phyloP scores from a whole-genome alignment of 2,797 vertebrate genomes.

The Sebastes hubbsi region DNA sequence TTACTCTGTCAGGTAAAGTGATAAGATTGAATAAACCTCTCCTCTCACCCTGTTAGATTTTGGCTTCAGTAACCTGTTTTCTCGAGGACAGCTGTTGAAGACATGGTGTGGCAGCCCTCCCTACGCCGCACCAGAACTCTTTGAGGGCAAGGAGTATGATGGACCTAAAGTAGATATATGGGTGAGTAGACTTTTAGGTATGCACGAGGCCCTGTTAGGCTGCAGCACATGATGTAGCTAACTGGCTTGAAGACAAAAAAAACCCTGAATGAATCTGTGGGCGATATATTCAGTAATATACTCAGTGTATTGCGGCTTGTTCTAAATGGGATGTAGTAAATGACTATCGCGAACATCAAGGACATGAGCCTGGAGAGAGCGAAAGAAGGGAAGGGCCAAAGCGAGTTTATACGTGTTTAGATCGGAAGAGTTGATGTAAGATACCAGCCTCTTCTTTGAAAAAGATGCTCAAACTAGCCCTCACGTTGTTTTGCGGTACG shows the following conservation, averaged over 20 bases:
- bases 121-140: slow-evolving; percentile 96
- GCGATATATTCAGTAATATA: not conserved
- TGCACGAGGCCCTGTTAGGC: not conserved
- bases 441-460: no score
- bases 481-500: no score
- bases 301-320: not conserved
- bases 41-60: slow-evolving; percentile 85
- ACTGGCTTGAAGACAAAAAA: not conserved
- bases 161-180: slow-evolving; percentile 99
- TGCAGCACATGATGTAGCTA: not conserved
- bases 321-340: not conserved
- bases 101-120: slow-evolving; percentile 99
- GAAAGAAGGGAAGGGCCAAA: no score
- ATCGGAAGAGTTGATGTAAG: no score
- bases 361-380: not conserved
- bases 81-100: slow-evolving; percentile 95
- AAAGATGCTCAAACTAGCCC: no score
- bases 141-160: slow-evolving; percentile 98
- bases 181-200: slow-evolving; percentile 80
- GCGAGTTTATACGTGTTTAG: no score
- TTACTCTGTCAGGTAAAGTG: not conserved
- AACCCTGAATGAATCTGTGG: not conserved
- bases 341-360: not conserved
- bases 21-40: slow-evolving; percentile 10
- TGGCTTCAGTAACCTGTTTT: slow-evolving; percentile 98